Conservation (phyloP, 2,797 vertebrate genomes). For the Sebastes nivosus region DNA sequence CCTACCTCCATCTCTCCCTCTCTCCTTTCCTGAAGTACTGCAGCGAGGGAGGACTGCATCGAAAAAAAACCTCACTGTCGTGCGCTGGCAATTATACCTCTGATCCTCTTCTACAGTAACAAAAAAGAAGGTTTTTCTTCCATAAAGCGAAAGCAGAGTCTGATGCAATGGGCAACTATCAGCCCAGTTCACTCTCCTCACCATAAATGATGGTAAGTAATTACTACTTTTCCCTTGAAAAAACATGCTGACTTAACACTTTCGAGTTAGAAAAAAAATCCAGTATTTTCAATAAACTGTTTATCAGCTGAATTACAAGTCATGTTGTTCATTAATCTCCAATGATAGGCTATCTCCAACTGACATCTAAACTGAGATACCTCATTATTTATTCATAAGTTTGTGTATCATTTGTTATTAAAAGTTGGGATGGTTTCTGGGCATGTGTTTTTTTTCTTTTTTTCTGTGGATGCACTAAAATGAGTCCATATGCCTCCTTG, state of each 20-base stretch:
- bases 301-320: not conserved
- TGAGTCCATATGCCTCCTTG: not conserved
- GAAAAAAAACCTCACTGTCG: constrained; percentile 49
- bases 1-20: constrained; percentile 39
- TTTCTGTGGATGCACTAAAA: not conserved
- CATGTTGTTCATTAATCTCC: not conserved
- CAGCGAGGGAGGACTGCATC: constrained; percentile 80
- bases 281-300: not conserved
- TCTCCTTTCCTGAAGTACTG: constrained; percentile 75
- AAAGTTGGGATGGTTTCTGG: constrained; percentile 42
- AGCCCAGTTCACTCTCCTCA: constrained; percentile 49
- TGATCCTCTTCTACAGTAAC: constrained; percentile 52
- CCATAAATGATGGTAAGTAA: constrained; percentile 78
- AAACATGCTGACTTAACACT: constrained; percentile 45
- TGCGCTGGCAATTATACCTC: constrained; percentile 65
- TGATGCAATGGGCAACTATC: constrained; percentile 68
- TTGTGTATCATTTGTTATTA: constrained; percentile 32
- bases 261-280: constrained; percentile 17
- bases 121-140: not conserved
- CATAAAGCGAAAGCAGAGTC: constrained; percentile 27
- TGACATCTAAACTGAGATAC: not conserved
- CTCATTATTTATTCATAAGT: constrained; percentile 45
- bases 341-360: not conserved
- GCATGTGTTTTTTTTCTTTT: not conserved
- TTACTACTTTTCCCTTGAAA: constrained; percentile 47